Evolutionary conservation across 2,113 vertebrate species (phyloP).

Genomic region (Chloropsis cyanopogon): DNA sequence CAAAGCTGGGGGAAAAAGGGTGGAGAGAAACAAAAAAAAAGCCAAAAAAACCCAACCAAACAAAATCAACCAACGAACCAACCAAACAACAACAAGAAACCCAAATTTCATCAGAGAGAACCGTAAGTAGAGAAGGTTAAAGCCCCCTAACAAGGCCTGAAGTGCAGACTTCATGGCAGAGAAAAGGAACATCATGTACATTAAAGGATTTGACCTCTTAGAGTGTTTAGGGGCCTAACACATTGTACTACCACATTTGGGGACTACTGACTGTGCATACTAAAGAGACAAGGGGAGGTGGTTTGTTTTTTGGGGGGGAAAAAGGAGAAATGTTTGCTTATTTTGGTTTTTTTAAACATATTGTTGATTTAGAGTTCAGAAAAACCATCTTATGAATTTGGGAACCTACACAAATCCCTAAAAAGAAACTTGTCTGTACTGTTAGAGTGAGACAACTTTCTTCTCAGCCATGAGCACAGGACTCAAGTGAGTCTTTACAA

Average conservation of each 20-base stretch:
- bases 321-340: background rate
- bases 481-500: background rate
- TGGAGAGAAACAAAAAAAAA: fast-evolving
- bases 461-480: background rate
- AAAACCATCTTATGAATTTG: background rate
- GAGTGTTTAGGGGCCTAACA: background rate
- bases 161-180: background rate
- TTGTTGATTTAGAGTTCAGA: background rate
- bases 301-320: fast-evolving
- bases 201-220: background rate
- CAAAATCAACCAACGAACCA: no score
- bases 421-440: background rate
- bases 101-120: background rate
- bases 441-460: background rate
- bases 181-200: background rate
- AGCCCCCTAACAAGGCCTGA: background rate
- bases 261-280: background rate
- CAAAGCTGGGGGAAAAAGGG: background rate
- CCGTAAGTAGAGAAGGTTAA: background rate
- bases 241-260: background rate
- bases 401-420: background rate
- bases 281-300: fast-evolving
- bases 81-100: no score
- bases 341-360: background rate
- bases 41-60: no score